Percentiles rank a stretch among this genome's conserved stretches.
Conservation (phyloP, 2,797 vertebrate species). For the Labroides dimidiatus region DNA sequence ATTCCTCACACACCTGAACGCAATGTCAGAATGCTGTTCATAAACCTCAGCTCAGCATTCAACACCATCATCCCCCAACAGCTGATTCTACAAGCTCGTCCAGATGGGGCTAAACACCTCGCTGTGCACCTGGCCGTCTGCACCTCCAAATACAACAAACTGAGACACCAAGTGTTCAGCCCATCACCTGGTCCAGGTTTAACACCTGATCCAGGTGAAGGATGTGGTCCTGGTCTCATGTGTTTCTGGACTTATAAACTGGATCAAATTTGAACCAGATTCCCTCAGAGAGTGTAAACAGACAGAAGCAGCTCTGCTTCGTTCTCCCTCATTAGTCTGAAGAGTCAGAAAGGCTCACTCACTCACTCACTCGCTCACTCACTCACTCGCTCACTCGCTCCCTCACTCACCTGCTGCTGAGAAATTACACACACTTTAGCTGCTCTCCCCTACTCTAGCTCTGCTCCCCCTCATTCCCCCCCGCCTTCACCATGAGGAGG, state of each 20-base stretch:
- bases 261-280: not conserved
- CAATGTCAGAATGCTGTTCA: too few relatives aligned
- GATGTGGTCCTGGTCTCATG: too few relatives aligned
- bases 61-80: too few relatives aligned
- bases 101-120: too few relatives aligned
- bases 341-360: constrained; percentile 23
- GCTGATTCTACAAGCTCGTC: too few relatives aligned
- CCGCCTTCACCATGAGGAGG: constrained; percentile 6
- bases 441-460: not conserved
- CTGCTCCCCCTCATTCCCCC: constrained; percentile 4
- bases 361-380: constrained; percentile 33
- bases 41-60: too few relatives aligned
- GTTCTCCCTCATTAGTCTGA: constrained; percentile 66
- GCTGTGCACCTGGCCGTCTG: too few relatives aligned
- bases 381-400: not conserved
- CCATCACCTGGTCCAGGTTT: too few relatives aligned
- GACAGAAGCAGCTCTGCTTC: constrained; percentile 27
- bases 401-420: constrained; percentile 43
- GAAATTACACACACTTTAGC: constrained; percentile 34
- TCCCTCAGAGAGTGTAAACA: not conserved
- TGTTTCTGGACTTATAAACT: not conserved
- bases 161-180: too few relatives aligned
- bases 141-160: too few relatives aligned
- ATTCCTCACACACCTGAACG: too few relatives aligned
- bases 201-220: too few relatives aligned